phyloP scores from a whole-genome alignment of 2,113 vertebrate species.

The Myrmophylax atrothorax region DNA sequence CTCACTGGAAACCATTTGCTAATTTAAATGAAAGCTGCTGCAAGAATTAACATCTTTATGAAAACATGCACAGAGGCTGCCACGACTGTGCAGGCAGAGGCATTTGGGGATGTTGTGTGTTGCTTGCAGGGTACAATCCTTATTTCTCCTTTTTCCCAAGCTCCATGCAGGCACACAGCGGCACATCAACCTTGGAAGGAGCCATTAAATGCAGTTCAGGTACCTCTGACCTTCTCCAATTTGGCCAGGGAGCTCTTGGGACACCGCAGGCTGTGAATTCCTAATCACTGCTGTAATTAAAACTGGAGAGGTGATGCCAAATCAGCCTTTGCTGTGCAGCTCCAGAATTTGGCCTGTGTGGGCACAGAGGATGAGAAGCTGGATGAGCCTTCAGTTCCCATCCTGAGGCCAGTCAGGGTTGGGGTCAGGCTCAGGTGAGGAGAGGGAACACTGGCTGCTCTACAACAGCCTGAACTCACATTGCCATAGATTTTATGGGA shows the following conservation, averaged over 20 bases:
- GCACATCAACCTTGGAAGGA: not conserved
- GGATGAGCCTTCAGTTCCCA: not conserved
- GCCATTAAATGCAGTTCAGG: not conserved
- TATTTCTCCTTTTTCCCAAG: not conserved
- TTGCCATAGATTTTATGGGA: not conserved
- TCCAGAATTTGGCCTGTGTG: not conserved
- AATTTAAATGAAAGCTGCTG: not conserved
- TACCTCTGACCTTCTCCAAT: not conserved
- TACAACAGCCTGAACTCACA: not conserved
- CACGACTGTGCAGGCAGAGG: not conserved
- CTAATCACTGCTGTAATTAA: conserved; percentile 2
- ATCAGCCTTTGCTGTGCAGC: not conserved
- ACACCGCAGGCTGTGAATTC: not conserved
- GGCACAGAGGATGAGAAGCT: not conserved
- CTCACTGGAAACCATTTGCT: not conserved
- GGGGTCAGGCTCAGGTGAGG: not conserved
- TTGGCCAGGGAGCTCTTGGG: not conserved
- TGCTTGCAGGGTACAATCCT: not conserved
- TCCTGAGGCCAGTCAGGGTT: not conserved
- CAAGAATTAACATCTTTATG: not conserved
- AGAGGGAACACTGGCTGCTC: accelerated
- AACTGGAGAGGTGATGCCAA: not conserved
- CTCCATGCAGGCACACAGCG: not conserved
- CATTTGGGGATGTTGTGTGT: not conserved
- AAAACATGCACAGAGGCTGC: not conserved